Base-by-base conservation (phyloP, 2,113 vertebrate species). In the Misgurnus anguillicaudatus region DNA sequence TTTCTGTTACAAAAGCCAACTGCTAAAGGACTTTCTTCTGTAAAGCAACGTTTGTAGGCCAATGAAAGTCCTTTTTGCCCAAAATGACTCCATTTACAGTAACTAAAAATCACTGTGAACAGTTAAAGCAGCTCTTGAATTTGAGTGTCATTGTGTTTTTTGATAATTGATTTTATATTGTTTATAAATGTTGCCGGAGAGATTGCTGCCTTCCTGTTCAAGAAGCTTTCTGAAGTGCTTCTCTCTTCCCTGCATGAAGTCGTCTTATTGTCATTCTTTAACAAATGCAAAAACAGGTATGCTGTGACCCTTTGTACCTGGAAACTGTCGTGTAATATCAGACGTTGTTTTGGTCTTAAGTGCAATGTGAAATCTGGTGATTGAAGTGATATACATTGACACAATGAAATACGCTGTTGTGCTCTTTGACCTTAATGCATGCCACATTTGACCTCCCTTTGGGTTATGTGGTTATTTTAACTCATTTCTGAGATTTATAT, bases 1-100 rank as follows among this genome's bases (percentile, higher is more conserved):
- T 66, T 68, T 39, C 71, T 78, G 66, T 81, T 84, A 47, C 84
- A 76, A 36, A 11, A 39, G 67, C 80, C 16, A 77, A 51, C 57
- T 42, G 78, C 66, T 81, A 31, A 14, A 51, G 39, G 38, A 16
- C 57, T 39, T 60, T 62, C 51, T 78, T 31, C 41, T 14, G 6
- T 19, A 70, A 39, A 42, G 55, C 51, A 42, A 1, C 55, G 42
- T 60, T 73, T 19, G 8, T 55, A 71, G 51, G 36, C 41, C 55
- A 48, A 41, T 19, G n/a, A 14, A 16, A n/a, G 14, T 21, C 41
- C 45, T 31, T 53, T 64, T 9, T 77, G 21, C 21, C 19, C 4
- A 24, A 42, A 9, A 57, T 39, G 17, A 17, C 61, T 9, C 55
- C 53, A 60, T 57, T 21, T n/a, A 51, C 48, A 51, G 48, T 51